Percentiles rank a stretch among this genome's conserved stretches.
These are phyloP conservation scores for Brachypterus glaber DNA, from an alignment of 2,888 invertebrate genomes.

Conservation along the genomic window DNA sequence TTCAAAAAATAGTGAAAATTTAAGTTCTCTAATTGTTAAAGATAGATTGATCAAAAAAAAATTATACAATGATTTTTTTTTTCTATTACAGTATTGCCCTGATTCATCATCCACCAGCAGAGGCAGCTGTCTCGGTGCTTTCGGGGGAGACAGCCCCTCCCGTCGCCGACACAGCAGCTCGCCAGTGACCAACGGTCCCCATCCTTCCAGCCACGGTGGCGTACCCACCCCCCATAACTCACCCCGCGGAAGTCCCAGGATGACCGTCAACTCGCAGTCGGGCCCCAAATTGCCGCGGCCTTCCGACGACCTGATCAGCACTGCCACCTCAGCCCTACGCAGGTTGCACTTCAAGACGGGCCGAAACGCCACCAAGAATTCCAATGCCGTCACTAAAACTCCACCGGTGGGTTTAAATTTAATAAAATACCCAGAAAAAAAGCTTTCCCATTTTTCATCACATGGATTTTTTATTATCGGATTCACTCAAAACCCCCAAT, in stretches of 20 bases:
- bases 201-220: conserved; percentile 19
- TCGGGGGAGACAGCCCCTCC: not conserved
- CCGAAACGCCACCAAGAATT: conserved; percentile 38
- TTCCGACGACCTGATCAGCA: conserved; percentile 44
- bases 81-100: no score
- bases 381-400: conserved; percentile 13
- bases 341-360: conserved; percentile 59
- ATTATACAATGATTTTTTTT: no score
- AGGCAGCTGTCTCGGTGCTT: not conserved
- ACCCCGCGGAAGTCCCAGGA: conserved; percentile 35
- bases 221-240: conserved; percentile 27
- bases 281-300: conserved; percentile 38
- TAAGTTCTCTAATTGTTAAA: no score
- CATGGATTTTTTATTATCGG: no score
- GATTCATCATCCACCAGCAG: not conserved
- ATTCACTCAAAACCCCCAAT: no score
- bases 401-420: no score
- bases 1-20: no score
- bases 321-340: conserved; percentile 50
- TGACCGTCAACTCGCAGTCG: conserved; percentile 45
- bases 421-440: no score
- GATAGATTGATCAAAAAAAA: no score
- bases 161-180: conserved; percentile 23
- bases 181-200: conserved; percentile 16
- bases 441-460: no score